Conservation (phyloP, 2,888 invertebrate genomes). For the Platycheirus rosarum region DNA sequence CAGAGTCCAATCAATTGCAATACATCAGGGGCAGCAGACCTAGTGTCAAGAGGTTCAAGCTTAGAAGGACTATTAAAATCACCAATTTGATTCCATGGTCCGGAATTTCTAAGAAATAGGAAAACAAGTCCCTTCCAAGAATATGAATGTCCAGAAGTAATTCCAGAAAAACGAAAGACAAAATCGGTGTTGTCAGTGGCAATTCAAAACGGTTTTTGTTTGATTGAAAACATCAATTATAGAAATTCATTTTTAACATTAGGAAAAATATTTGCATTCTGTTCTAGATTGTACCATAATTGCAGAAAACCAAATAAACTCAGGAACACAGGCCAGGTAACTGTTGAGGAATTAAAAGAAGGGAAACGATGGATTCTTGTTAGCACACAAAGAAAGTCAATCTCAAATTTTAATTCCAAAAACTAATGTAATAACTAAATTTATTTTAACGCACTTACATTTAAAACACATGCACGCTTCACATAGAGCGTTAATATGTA, state of each 20-base stretch:
- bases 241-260: background rate
- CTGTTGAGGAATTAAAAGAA: background rate
- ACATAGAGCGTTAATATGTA: conserved; percentile 2
- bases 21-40: too few species aligned
- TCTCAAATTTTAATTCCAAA: background rate
- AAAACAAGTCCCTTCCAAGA: too few species aligned
- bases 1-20: too few species aligned
- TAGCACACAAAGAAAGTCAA: background rate
- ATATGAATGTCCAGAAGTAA: background rate
- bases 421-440: conserved; percentile 3
- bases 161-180: background rate
- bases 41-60: too few species aligned
- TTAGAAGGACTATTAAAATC: too few species aligned
- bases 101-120: too few species aligned
- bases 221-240: too few species aligned
- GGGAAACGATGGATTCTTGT: background rate
- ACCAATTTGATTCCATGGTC: too few species aligned
- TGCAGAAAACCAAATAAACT: background rate
- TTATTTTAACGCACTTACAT: background rate
- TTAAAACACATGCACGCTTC: background rate
- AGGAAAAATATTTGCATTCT: conserved; percentile 3
- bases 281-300: background rate
- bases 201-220: background rate
- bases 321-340: background rate
- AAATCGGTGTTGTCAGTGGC: background rate